These are phyloP conservation scores for Ctenochaetus hawaiiensis DNA, from an alignment of 2,797 vertebrate genomes.

Conservation along the genomic window DNA sequence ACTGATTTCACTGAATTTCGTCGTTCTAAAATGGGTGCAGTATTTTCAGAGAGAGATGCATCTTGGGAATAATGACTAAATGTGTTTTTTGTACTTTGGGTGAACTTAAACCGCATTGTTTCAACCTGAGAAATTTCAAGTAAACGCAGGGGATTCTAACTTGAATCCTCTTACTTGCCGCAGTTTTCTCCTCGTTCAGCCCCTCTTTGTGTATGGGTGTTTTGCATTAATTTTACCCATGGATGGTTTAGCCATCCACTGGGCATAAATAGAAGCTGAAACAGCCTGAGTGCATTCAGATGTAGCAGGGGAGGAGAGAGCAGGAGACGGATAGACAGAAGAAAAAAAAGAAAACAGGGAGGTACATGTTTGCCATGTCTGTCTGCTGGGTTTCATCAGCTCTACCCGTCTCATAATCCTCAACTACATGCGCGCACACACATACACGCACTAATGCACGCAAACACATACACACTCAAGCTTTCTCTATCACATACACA, in stretches of 20 bases:
- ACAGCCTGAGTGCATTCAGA: conserved; percentile 54
- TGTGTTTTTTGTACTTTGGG: not conserved
- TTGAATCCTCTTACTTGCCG: conserved; percentile 9
- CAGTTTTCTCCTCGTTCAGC: conserved; percentile 5
- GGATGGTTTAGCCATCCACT: conserved; percentile 50
- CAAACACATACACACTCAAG: conserved; percentile 27
- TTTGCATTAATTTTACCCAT: conserved; percentile 61
- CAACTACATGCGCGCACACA: conserved; percentile 18
- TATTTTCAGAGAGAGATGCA: not conserved
- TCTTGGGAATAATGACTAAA: not conserved
- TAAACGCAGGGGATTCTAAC: conserved; percentile 3
- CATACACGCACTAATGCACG: conserved; percentile 17
- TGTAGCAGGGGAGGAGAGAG: conserved; percentile 22
- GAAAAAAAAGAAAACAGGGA: conserved; percentile 38
- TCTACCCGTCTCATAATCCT: conserved; percentile 58
- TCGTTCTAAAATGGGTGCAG: too few relatives aligned
- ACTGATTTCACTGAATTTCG: not conserved
- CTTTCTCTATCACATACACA: conserved; percentile 22
- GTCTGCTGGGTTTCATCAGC: conserved; percentile 70
- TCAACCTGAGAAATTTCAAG: not conserved
- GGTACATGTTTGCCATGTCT: conserved; percentile 68
- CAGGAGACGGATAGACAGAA: not conserved
- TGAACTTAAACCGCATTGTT: not conserved
- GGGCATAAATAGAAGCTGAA: conserved; percentile 58
- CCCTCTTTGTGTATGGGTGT: conserved; percentile 41